A percentile compares a stretch with the other conserved stretches of the same genome.
Conservation (phyloP, 2,113 vertebrate species). For the Caloenas nicobarica region DNA sequence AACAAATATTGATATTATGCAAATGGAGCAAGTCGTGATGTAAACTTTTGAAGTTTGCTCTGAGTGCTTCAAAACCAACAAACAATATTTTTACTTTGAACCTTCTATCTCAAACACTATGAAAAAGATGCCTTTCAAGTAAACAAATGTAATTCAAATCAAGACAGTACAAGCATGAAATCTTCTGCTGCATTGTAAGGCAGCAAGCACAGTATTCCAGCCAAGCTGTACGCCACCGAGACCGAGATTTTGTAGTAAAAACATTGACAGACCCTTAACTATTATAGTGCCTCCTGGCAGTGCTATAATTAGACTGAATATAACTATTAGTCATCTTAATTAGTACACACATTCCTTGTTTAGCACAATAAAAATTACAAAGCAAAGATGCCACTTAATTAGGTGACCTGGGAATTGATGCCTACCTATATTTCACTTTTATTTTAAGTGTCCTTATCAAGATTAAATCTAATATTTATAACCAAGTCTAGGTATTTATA, state of each 20-base stretch:
- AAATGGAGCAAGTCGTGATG: not conserved
- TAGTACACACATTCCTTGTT: slow-evolving; percentile 51
- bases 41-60: not conserved
- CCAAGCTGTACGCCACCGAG: not conserved
- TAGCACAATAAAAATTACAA: slow-evolving; percentile 67
- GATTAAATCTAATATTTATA: slow-evolving; percentile 65
- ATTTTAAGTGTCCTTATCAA: slow-evolving; percentile 44
- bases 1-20: not conserved
- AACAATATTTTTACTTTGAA: slow-evolving; percentile 22
- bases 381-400: slow-evolving; percentile 65
- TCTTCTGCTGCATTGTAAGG: not conserved
- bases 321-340: slow-evolving; percentile 65
- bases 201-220: not conserved
- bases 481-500: slow-evolving; percentile 42
- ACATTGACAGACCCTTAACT: slow-evolving; percentile 46
- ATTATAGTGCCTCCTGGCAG: slow-evolving; percentile 41
- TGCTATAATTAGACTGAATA: slow-evolving; percentile 54
- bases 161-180: slow-evolving; percentile 6
- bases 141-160: slow-evolving; percentile 14
- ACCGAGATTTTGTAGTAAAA: slow-evolving; percentile 46
- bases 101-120: not conserved
- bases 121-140: slow-evolving; percentile 18
- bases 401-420: slow-evolving; percentile 67
- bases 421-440: slow-evolving; percentile 56
- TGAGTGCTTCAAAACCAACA: slow-evolving; percentile 4